Percentiles rank a stretch among this genome's conserved stretches.
phyloP scores from a whole-genome alignment of 2,113 vertebrate species.

The Tor tambroides region DNA sequence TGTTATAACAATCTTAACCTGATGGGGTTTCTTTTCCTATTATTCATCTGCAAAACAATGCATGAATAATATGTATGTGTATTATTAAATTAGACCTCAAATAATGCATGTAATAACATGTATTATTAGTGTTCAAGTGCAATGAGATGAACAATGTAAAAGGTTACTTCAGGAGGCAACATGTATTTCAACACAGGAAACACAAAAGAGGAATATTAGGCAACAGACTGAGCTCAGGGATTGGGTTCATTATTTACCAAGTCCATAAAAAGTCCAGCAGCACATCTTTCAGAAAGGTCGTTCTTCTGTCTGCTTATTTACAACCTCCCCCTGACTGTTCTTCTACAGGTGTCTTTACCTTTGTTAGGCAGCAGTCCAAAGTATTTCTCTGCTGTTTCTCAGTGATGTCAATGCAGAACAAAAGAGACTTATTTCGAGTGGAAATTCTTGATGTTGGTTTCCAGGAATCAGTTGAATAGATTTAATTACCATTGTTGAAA shows the following conservation, averaged over 20 bases:
- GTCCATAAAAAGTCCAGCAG: not conserved
- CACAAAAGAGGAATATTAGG: not conserved
- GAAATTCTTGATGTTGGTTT: not conserved
- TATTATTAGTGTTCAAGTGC: not conserved
- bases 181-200: not conserved
- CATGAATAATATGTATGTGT: not conserved
- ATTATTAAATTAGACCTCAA: not conserved
- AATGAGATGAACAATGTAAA: not conserved
- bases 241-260: not conserved
- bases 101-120: not conserved
- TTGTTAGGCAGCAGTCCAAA: slow-evolving; percentile 31
- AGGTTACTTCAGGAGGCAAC: not conserved
- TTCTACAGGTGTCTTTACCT: slow-evolving; percentile 48
- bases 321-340: slow-evolving; percentile 19
- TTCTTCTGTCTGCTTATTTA: not conserved
- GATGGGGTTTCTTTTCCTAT: not conserved
- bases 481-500: slow-evolving; percentile 25
- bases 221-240: not conserved
- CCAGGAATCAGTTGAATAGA: slow-evolving; percentile 22
- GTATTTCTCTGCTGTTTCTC: slow-evolving; percentile 27
- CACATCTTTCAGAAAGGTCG: not conserved
- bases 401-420: not conserved
- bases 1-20: not conserved
- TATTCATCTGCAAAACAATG: not conserved
- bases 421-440: slow-evolving; percentile 31